Conservation (phyloP, 2,113 vertebrate genomes). For the Coturnix japonica region DNA sequence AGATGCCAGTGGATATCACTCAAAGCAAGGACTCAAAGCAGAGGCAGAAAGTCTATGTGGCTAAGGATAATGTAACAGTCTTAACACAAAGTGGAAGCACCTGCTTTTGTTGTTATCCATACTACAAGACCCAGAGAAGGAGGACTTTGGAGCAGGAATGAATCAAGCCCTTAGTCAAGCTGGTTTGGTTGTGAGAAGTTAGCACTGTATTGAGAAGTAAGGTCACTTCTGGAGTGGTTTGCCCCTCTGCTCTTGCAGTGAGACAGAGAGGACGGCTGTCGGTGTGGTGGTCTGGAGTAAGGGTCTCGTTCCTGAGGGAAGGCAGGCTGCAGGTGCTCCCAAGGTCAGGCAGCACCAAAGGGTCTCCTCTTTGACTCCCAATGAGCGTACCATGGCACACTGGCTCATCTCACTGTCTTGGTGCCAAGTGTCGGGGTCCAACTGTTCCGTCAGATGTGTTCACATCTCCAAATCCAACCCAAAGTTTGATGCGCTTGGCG, state of each 20-base stretch:
- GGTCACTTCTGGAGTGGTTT: slow-evolving; percentile 70
- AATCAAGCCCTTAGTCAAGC: slow-evolving; percentile 70
- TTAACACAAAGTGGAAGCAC: not conserved
- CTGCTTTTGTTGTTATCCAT: not conserved
- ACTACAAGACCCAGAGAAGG: not conserved
- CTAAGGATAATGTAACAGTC: not conserved
- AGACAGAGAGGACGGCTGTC: slow-evolving; percentile 37
- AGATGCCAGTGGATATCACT: not conserved
- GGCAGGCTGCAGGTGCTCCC: slow-evolving; percentile 41
- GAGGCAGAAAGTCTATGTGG: slow-evolving; percentile 23
- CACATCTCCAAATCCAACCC: not conserved
- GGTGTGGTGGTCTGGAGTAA: slow-evolving; percentile 53
- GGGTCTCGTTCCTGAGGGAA: slow-evolving; percentile 52
- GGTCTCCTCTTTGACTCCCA: slow-evolving; percentile 21
- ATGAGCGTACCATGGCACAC: not conserved
- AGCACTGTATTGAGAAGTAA: slow-evolving; percentile 69
- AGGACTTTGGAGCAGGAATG: slow-evolving; percentile 41
- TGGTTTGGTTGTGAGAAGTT: slow-evolving; percentile 68
- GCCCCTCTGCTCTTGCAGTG: not conserved
- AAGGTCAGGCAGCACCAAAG: slow-evolving; percentile 16
- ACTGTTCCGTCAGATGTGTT: not conserved
- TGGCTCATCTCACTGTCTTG: not conserved
- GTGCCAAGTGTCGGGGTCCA: not conserved
- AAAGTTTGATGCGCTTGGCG: not conserved
- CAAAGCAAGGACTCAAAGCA: not conserved